Base-by-base conservation (phyloP, 2,113 vertebrate species). In the Thunnus maccoyii region DNA sequence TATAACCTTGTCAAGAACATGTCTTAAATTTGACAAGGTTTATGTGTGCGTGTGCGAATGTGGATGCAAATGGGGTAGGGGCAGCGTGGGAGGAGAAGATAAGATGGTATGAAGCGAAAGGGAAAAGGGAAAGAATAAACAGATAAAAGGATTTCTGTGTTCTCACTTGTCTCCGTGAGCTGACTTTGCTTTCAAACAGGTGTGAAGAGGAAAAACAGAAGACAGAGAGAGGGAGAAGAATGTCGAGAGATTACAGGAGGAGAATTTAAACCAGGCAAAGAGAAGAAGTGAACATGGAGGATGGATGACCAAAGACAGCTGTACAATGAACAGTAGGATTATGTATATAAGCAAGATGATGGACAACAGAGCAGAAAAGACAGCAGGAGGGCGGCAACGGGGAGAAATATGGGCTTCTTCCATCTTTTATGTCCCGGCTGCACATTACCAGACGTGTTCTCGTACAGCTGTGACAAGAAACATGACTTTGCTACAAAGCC, bases 131-230 rank as follows among this genome's bases (percentile, higher is more conserved):
- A 60, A 83, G 50, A 50, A 41, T 62, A 84, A 88, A 76, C 77
- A 85, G 88, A 85, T 95, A 94, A 95, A 94, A 95, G 95, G 89
- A 55, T 95, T 95, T 92, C 86, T 79, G 78, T 96, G 95, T 96
- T 95, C 93, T 88, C 93, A 87, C 95, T 90, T 76, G 80, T 89
- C 84, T 82, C 60, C 56, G 78, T 75, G 65, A 86, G 88, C 69
- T 56, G 78, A 55, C 85, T 87, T 81, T 64, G 41, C 90, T 92
- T 78, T 86, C 65, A 93, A 87, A 93, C 88, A 86, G 85, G 78
- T 84, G 85, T 77, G 82, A 92, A 86, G 85, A 84, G 72, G 70
- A 52, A 60, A 48, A 69, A 72, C 58, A 47, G 27, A 55, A 70
- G 56, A 18, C 20, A 36, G 63, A 30, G 46, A 8, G 50, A 62